Conservation (phyloP, 1,140 invertebrate species). For the Tetraneura akinire region DNA sequence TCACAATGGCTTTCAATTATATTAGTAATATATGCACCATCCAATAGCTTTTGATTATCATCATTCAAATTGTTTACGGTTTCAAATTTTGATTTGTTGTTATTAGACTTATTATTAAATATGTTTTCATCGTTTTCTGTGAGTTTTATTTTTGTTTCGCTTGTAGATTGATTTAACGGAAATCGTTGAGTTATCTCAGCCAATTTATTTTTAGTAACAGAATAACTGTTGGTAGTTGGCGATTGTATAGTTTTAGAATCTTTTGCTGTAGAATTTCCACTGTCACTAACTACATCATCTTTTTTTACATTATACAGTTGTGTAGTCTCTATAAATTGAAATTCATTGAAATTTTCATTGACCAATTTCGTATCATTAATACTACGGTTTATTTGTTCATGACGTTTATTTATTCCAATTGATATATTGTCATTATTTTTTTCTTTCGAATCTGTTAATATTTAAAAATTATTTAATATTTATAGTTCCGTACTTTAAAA, state of each 20-base stretch:
- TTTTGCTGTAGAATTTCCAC: slow-evolving; percentile 36
- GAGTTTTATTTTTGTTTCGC: slow-evolving; percentile 16
- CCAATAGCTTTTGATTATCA: neutral
- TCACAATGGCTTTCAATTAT: neutral
- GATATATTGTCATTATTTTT: neutral
- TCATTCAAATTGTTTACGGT: neutral
- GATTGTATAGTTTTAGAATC: slow-evolving; percentile 35
- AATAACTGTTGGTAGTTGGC: slow-evolving; percentile 4
- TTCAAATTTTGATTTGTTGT: neutral
- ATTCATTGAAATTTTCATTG: slow-evolving; percentile 2
- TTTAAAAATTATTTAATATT: too few species aligned
- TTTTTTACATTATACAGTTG: neutral
- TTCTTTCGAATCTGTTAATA: slow-evolving; percentile 5
- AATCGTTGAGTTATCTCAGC: slow-evolving; percentile 1
- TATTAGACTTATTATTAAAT: neutral
- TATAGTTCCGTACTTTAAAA: too few species aligned
- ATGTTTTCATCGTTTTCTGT: neutral
- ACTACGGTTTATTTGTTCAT: neutral
- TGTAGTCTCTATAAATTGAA: neutral
- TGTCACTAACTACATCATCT: slow-evolving; percentile 18
- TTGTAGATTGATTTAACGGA: neutral
- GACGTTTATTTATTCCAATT: neutral
- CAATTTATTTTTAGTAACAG: slow-evolving; percentile 26
- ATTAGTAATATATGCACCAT: neutral
- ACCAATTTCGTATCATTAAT: neutral